These are phyloP conservation scores for Sinocyclocheilus rhinocerous DNA, from an alignment of 2,113 vertebrate genomes.

Conservation along the genomic window DNA sequence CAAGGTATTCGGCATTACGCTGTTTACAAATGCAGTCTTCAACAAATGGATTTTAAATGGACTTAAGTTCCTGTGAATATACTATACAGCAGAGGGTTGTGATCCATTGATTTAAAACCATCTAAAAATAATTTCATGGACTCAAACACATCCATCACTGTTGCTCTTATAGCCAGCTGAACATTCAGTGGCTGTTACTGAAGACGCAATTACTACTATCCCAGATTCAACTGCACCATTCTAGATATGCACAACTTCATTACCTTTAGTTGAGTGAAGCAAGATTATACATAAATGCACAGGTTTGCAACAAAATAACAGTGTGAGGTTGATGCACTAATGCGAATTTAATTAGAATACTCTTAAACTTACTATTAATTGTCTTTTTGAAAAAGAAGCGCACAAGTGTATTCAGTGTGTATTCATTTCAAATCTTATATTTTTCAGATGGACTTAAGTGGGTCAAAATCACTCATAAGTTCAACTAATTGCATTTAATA, in stretches of 20 bases:
- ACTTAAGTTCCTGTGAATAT: background rate
- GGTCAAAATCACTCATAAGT: no score
- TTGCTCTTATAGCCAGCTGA: background rate
- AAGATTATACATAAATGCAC: background rate
- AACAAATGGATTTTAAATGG: background rate
- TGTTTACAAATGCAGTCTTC: background rate
- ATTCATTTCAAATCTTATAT: no score
- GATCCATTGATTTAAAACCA: background rate
- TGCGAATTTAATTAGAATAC: no score
- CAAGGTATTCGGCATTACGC: background rate
- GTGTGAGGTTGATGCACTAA: no score
- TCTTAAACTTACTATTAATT: no score
- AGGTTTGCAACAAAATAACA: background rate
- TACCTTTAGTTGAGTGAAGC: background rate
- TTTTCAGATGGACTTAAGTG: no score
- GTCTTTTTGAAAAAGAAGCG: no score
- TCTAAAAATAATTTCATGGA: no score
- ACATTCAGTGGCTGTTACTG: background rate
- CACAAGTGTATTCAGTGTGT: no score
- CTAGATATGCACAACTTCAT: background rate
- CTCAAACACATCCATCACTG: background rate
- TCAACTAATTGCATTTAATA: no score
- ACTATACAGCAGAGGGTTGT: background rate
- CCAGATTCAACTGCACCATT: background rate
- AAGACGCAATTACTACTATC: background rate